These are phyloP conservation scores for Mimumesa dahlbomi DNA, from an alignment of 2,888 invertebrate genomes.

Conservation along the genomic window DNA sequence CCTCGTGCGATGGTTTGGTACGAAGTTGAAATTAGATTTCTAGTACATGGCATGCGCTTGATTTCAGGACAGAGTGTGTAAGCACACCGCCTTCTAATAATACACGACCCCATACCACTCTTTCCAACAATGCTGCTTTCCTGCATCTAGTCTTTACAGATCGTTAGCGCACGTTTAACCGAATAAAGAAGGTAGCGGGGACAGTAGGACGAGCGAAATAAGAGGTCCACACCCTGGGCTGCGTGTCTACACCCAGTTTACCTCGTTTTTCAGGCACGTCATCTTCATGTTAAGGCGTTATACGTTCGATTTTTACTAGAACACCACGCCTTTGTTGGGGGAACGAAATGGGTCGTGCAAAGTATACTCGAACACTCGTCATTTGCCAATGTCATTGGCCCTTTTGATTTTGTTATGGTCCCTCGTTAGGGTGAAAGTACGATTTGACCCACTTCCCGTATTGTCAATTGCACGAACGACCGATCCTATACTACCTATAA, in stretches of 20 bases:
- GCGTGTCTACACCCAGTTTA: conserved; percentile 59
- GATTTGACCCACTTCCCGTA: conserved; percentile 36
- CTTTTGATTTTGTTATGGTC: conserved; percentile 25
- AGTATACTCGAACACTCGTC: conserved; percentile 9
- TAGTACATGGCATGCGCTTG: conserved; percentile 63
- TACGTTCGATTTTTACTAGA: conserved; percentile 41
- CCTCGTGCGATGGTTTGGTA: not conserved
- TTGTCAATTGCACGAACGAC: no score
- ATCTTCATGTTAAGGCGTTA: conserved; percentile 26
- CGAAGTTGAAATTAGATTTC: conserved; percentile 67
- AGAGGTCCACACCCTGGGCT: conserved; percentile 34
- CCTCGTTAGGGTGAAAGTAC: conserved; percentile 11
- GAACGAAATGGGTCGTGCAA: conserved; percentile 61
- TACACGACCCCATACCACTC: conserved; percentile 44
- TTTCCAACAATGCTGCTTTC: conserved; percentile 48
- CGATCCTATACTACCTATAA: no score
- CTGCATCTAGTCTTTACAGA: conserved; percentile 4
- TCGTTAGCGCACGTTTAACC: conserved; percentile 7
- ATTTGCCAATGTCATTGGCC: not conserved
- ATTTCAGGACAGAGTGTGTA: conserved; percentile 55
- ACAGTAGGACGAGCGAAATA: conserved; percentile 31
- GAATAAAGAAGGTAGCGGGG: conserved; percentile 20
- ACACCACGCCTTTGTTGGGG: conserved; percentile 62
- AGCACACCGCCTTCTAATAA: conserved; percentile 59
- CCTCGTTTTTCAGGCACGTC: conserved; percentile 44